phyloP scores from a whole-genome alignment of 2,888 invertebrate genomes.

The Scaeva pyrastri region DNA sequence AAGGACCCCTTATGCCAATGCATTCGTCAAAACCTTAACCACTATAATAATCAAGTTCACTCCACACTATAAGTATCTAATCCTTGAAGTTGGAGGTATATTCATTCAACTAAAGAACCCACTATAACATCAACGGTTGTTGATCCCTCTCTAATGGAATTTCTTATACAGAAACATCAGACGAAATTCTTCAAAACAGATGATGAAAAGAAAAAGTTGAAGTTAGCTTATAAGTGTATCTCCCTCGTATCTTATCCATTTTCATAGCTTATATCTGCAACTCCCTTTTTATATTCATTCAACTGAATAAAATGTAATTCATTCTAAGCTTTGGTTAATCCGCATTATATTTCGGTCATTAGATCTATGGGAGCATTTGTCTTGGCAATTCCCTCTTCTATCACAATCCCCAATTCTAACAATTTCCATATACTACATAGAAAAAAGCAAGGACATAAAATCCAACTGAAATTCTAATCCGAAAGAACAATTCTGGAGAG shows the following conservation, averaged over 20 bases:
- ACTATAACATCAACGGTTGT: too few species aligned
- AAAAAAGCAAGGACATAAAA: slow-evolving; percentile 37
- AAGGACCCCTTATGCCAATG: too few species aligned
- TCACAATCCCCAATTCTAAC: slow-evolving; percentile 43
- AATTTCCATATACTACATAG: neutral
- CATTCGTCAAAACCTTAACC: too few species aligned
- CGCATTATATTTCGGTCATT: slow-evolving; percentile 62
- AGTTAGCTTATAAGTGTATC: neutral
- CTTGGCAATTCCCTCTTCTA: slow-evolving; percentile 10
- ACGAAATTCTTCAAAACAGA: too few species aligned
- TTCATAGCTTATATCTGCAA: neutral
- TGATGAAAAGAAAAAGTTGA: too few species aligned
- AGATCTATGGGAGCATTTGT: slow-evolving; percentile 56
- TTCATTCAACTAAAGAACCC: too few species aligned
- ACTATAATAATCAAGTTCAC: too few species aligned
- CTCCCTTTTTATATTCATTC: slow-evolving; percentile 27
- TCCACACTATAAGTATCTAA: too few species aligned
- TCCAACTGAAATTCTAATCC: slow-evolving; percentile 57
- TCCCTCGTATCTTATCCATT: neutral
- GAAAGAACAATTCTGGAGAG: slow-evolving; percentile 43
- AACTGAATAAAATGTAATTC: slow-evolving; percentile 61
- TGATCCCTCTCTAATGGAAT: too few species aligned
- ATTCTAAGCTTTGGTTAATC: slow-evolving; percentile 51
- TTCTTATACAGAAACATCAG: too few species aligned
- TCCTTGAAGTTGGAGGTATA: too few species aligned